Base-by-base conservation (phyloP, 2,888 invertebrate species). In the Penaeus monodon region DNA sequence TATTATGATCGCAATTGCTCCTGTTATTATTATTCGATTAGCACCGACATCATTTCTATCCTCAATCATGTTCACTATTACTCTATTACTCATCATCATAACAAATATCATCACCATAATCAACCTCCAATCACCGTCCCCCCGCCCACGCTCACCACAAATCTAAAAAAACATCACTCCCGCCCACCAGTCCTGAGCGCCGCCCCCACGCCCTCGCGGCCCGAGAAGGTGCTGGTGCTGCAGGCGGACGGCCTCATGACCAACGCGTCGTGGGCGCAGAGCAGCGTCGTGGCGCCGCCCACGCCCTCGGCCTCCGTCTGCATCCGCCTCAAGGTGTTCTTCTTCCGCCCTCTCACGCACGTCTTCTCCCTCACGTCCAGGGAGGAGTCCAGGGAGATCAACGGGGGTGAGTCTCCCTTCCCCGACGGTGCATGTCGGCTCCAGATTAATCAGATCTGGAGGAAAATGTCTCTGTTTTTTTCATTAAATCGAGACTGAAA, bases 301-400 rank as follows among this genome's bases (percentile, higher is more conserved):
- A 73, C 81, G 8, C 86, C 86, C 81, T 86, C 86, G 38, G 81
- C 86, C 81, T 81, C 86, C 68, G 86, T 64, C 81, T 86, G 86
- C 86, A 33, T 86, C 81, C 66, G 86, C 33, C 81, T 86, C 81
- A 81, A 81, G 86, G 86, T 86, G 14, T 86, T 38, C 81, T 86
- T 77, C 77, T 86, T 86, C 76, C 63, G 86, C 24, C 86, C 86
- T 38, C 86, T 86, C 66, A 86, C 86, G 8, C 86, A 86, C 81
- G 81, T 86, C 66, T 86, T 86, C 81, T 86, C 86, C 63, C 81
- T 86, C 68, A 81, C 81, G 57, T 86, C 86, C 10, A 64, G 33
- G 44, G 81, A 81, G 17, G 57, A 86, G 38, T 76, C 76, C 17
- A 74, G 86, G 57, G 86, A 86, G 86, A 86, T 86, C 22, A 86